Percentiles rank a stretch among this genome's conserved stretches.
Conservation (phyloP, 2,888 invertebrate species). For the Poecilus cupreus region DNA sequence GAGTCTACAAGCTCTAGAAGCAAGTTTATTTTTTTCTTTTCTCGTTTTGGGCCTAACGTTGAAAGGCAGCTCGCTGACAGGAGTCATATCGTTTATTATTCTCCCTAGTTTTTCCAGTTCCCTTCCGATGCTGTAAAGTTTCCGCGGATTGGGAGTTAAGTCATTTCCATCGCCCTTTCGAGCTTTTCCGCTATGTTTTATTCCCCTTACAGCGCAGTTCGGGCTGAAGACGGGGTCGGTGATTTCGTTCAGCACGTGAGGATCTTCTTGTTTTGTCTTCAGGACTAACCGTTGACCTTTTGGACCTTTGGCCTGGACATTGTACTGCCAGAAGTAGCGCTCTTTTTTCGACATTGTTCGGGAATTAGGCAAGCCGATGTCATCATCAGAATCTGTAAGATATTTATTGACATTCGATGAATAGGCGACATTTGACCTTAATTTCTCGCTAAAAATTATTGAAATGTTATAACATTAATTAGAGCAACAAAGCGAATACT, state of each 20-base stretch:
- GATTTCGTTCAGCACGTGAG: slow-evolving; percentile 91
- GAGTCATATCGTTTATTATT: slow-evolving; percentile 96
- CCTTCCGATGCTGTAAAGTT: slow-evolving; percentile 91
- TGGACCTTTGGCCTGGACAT: slow-evolving; percentile 98
- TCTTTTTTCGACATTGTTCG: slow-evolving; percentile 79
- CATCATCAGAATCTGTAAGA: slow-evolving; percentile 78
- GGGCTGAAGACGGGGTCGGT: slow-evolving; percentile 98
- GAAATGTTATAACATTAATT: no score
- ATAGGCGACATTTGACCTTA: background rate
- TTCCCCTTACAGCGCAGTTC: slow-evolving; percentile 89
- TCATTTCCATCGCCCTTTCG: slow-evolving; percentile 98
- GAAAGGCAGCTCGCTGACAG: slow-evolving; percentile 93
- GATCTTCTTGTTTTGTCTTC: slow-evolving; percentile 91
- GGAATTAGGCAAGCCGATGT: slow-evolving; percentile 70
- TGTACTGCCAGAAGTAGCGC: slow-evolving; percentile 98
- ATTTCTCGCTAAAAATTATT: background rate
- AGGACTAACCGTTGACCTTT: slow-evolving; percentile 93
- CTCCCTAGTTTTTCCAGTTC: slow-evolving; percentile 93
- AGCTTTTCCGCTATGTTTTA: slow-evolving; percentile 88
- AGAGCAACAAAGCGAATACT: no score
- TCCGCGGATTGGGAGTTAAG: slow-evolving; percentile 94
- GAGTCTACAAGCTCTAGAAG: slow-evolving; percentile 95
- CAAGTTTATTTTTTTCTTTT: slow-evolving; percentile 98
- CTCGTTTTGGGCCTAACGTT: slow-evolving; percentile 93
- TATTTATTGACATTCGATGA: background rate